These are phyloP conservation scores for Dolichoris vasculosae DNA, from an alignment of 1,140 invertebrate species.

Conservation along the genomic window DNA sequence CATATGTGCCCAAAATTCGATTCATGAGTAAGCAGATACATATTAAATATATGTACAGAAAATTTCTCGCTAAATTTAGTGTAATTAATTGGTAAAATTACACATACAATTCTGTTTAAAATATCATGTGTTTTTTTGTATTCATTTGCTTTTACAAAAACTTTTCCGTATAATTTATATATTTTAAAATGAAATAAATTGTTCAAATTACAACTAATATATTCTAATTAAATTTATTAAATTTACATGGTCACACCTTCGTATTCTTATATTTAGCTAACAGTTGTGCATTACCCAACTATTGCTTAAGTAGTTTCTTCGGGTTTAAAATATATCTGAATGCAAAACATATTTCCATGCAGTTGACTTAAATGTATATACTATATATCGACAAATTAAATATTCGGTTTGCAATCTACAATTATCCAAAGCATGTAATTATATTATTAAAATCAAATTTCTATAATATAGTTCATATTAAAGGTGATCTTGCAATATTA, in stretches of 20 bases:
- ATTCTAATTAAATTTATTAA: background rate
- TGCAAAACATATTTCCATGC: background rate
- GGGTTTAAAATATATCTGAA: background rate
- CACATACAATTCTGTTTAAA: no score
- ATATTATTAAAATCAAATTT: background rate
- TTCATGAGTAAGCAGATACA: no score
- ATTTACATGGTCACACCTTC: background rate
- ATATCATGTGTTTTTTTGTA: no score
- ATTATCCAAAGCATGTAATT: background rate
- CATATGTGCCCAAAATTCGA: no score
- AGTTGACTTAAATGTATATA: background rate
- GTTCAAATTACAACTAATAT: slow-evolving; percentile 18
- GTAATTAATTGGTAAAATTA: no score
- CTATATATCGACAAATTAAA: background rate
- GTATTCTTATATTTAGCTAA: background rate
- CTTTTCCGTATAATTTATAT: background rate
- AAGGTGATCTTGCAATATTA: background rate
- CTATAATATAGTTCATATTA: background rate
- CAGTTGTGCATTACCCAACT: background rate
- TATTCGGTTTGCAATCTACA: background rate
- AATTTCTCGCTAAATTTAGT: no score
- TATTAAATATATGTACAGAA: no score
- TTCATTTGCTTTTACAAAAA: slow-evolving; percentile 1
- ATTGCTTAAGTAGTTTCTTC: background rate
- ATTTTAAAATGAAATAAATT: background rate